Evolutionary conservation across 2,888 invertebrate genomes (phyloP).

Genomic region (Diaprepes abbreviatus): DNA sequence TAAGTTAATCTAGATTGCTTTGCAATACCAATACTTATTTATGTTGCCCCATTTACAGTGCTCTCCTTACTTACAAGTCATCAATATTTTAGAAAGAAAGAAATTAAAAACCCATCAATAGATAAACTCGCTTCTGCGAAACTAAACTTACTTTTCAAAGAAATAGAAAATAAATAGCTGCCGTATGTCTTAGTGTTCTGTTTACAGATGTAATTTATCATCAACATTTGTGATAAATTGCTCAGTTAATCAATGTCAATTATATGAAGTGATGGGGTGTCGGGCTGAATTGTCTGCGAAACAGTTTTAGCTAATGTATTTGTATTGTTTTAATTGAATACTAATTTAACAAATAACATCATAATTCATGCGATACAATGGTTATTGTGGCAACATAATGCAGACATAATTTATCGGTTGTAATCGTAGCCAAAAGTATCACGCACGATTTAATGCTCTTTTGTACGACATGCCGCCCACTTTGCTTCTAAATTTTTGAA

Average conservation of each 20-base stretch:
- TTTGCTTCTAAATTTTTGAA: too few relatives aligned
- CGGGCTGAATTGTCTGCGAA: conserved; percentile 20
- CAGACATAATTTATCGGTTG: too few relatives aligned
- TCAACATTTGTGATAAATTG: not conserved
- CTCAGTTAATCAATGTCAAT: conserved; percentile 34
- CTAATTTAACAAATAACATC: conserved; percentile 16
- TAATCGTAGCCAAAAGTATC: too few relatives aligned
- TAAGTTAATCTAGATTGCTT: too few relatives aligned
- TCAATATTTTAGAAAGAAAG: too few relatives aligned
- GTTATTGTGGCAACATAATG: not conserved
- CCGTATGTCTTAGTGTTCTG: not conserved
- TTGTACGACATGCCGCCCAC: too few relatives aligned
- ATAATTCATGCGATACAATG: not conserved
- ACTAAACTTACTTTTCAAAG: not conserved
- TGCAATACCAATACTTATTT: too few relatives aligned
- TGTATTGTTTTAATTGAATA: conserved; percentile 21
- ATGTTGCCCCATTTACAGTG: too few relatives aligned
- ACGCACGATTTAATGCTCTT: too few relatives aligned
- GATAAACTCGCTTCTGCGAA: too few relatives aligned
- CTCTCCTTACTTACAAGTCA: too few relatives aligned
- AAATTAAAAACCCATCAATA: too few relatives aligned
- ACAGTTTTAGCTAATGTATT: conserved; percentile 25
- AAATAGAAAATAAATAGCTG: conserved; percentile 4
- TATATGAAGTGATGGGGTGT: conserved; percentile 25
- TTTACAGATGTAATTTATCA: conserved; percentile 8